Evolutionary conservation across 1,140 invertebrate genomes (phyloP), one percentile per base, ranked within the genome.

Genomic region (Penaeus chinensis): DNA sequence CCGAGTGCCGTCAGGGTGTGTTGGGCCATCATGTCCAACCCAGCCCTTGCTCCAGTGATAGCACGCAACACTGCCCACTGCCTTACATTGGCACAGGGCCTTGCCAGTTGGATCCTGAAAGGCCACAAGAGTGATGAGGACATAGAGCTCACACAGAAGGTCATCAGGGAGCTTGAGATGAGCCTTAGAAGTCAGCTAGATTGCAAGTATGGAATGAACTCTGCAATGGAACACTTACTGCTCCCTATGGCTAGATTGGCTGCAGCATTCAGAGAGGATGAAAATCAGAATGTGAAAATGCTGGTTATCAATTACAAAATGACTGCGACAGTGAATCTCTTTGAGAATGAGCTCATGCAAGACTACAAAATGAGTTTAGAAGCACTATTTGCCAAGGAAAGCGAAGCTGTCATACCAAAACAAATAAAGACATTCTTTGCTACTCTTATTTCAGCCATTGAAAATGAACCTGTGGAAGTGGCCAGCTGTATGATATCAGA

Each of bases 381-480:
- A 8, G 13, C 37, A 42, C 60, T 79, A 11, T 81, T 80, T 71
- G 69, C 63, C 66, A 78, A 83, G 60, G 81, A 86, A 60, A 81
- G 77, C 1, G 79, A 86, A 65, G 84, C 63, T 69, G 22, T 20
- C 1, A n/a, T 80, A 27, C 47, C 63, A 16, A 37, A 47, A 69
- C 63, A 80, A 20, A 27, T 86, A 20, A 65, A 80, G 18, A 61
- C 19, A 10, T 81, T 86, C 16, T 20, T 86, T 27, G 2, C 37
- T 20, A 19, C 19, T 24, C 69, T 86, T 81, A 22, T 54, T 60
- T 80, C 84, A 69, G 77, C 63, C 20, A 71, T 86, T 71, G 65
- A 86, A 22, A 37, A 69, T 81, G 84, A 86, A 54, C 24, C n/a
- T 8, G 47, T 86, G 13, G 77, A 86, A 81, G 62, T 86, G 8